phyloP scores from a whole-genome alignment of 2,888 invertebrate species.

The Eilema depressum region DNA sequence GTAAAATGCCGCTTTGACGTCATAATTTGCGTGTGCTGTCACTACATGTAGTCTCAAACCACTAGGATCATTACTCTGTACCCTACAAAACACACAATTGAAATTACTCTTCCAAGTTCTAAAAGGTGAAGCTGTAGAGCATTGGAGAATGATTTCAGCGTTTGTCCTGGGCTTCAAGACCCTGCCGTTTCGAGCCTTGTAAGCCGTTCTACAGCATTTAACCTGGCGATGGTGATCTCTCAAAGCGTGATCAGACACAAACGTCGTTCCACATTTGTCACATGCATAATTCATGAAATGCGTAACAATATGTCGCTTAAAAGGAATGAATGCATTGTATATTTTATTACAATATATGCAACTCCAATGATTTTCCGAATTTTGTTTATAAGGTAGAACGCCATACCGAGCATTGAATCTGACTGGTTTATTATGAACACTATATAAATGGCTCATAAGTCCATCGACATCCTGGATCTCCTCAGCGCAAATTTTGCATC shows the following conservation, averaged over 20 bases:
- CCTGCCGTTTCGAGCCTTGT: constrained; percentile 77
- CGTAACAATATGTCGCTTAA: constrained; percentile 75
- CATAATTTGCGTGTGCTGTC: constrained; percentile 73
- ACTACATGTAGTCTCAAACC: constrained; percentile 73
- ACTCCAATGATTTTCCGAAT: constrained; percentile 63
- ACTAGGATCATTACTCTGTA: constrained; percentile 76
- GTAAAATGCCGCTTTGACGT: constrained; percentile 79
- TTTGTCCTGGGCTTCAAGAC: constrained; percentile 74
- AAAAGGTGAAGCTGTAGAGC: constrained; percentile 79
- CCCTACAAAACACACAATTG: constrained; percentile 80
- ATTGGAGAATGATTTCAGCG: constrained; percentile 79
- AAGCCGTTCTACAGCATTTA: constrained; percentile 76
- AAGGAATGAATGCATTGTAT: constrained; percentile 69
- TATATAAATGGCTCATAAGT: constrained; percentile 74
- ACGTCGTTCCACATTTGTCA: constrained; percentile 79
- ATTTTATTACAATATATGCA: constrained; percentile 77
- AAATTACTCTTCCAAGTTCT: constrained; percentile 82
- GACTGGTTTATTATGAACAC: constrained; percentile 73
- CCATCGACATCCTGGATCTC: constrained; percentile 71
- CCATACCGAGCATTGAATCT: constrained; percentile 78
- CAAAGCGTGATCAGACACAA: constrained; percentile 76
- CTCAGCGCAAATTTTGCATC: constrained; percentile 74
- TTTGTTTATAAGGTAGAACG: constrained; percentile 78
- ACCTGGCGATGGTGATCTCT: constrained; percentile 78
- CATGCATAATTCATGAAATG: constrained; percentile 80